These are phyloP conservation scores for Elmis aenea DNA, from an alignment of 2,888 invertebrate species.

Conservation along the genomic window DNA sequence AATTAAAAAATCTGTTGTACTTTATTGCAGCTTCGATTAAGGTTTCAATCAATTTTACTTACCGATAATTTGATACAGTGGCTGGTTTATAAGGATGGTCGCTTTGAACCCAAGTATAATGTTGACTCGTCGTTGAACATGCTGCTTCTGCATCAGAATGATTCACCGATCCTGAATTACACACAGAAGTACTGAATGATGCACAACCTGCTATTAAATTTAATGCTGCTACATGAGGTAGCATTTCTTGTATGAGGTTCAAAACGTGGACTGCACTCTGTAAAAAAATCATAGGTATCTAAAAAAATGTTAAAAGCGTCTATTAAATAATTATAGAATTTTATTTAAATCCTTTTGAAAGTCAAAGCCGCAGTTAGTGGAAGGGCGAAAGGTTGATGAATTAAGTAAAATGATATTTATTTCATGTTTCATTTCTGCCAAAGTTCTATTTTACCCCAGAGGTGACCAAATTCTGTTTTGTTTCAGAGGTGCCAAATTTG, in stretches of 20 bases:
- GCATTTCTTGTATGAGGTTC: constrained; percentile 77
- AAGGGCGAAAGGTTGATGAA: no score
- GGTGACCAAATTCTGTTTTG: no score
- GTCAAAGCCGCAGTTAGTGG: no score
- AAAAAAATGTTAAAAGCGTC: no score
- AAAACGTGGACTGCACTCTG: constrained; percentile 83
- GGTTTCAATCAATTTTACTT: constrained; percentile 13
- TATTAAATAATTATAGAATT: no score
- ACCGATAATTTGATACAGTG: constrained; percentile 78
- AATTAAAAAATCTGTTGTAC: no score
- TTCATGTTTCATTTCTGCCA: no score
- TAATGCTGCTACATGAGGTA: constrained; percentile 83
- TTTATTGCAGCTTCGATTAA: neutral
- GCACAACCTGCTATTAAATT: constrained; percentile 57
- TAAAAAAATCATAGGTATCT: constrained; percentile 28
- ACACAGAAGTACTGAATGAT: constrained; percentile 33
- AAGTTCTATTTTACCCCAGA: no score
- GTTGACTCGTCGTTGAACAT: constrained; percentile 64
- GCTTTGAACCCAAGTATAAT: constrained; percentile 90
- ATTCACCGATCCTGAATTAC: constrained; percentile 30
- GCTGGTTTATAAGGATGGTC: constrained; percentile 95
- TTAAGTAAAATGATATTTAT: no score
- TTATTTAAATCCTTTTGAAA: no score
- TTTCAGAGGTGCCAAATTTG: no score
- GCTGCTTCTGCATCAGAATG: constrained; percentile 30